phyloP scores from a whole-genome alignment of 2,113 vertebrate genomes.

The Alethe diademata region DNA sequence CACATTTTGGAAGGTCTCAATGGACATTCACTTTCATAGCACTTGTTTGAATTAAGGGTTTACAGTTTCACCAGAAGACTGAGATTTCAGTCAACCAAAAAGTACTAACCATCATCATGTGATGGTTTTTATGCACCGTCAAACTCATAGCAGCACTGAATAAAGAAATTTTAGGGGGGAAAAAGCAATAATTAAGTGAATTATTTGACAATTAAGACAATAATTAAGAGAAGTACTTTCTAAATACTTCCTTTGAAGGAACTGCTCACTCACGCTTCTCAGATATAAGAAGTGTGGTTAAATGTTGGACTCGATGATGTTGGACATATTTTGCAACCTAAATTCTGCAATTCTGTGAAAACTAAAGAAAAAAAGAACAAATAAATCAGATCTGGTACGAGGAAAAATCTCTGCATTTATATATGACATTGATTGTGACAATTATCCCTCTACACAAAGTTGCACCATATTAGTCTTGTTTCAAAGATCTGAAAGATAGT shows the following conservation, averaged over 20 bases:
- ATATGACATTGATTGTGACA: not conserved
- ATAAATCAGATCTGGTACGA: not conserved
- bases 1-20: not conserved
- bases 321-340: not conserved
- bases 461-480: not conserved
- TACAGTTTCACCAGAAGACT: not conserved
- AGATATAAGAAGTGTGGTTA: not conserved
- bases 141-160: not conserved
- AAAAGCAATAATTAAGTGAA: not conserved
- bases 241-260: not conserved
- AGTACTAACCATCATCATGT: not conserved
- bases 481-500: not conserved
- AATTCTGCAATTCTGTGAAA: not conserved
- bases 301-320: not conserved
- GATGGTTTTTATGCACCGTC: not conserved
- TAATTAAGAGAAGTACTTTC: not conserved
- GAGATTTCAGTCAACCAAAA: not conserved
- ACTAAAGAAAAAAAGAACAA: not conserved
- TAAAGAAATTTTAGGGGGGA: not conserved
- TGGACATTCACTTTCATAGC: not conserved
- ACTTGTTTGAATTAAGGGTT: not conserved
- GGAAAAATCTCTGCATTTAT: not conserved
- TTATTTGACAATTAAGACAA: not conserved
- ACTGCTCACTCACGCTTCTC: fast-evolving
- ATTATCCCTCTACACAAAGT: not conserved